These are phyloP conservation scores for Conchocele bisecta DNA, from an alignment of 2,888 invertebrate species.

Conservation along the genomic window DNA sequence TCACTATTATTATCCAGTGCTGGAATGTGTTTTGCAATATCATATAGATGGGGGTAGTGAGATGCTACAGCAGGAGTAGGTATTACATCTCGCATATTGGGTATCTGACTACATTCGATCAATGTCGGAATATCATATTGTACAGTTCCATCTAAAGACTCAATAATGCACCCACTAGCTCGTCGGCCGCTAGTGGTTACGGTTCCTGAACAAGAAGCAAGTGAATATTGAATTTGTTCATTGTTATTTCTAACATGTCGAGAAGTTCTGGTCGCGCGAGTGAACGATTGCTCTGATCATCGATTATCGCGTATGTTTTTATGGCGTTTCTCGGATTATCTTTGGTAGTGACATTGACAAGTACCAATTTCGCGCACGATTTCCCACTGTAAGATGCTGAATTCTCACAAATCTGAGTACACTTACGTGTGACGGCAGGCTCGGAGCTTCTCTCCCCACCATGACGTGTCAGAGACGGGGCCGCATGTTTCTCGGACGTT, in stretches of 20 bases:
- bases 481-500: background rate
- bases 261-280: constrained; percentile 22
- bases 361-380: constrained; percentile 24
- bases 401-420: constrained; percentile 23
- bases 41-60: constrained; percentile 32
- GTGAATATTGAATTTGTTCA: constrained; percentile 9
- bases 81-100: constrained; percentile 41
- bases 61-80: constrained; percentile 41
- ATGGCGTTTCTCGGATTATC: background rate
- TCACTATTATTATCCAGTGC: constrained; percentile 22
- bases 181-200: constrained; percentile 2
- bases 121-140: constrained; percentile 36
- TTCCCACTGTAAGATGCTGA: constrained; percentile 1
- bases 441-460: constrained; percentile 16
- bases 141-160: constrained; percentile 19
- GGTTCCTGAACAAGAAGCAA: constrained; percentile 9
- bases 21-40: constrained; percentile 34
- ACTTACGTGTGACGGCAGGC: no score
- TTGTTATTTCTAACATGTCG: background rate
- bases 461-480: background rate
- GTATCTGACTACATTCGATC: constrained; percentile 51
- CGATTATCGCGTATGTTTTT: constrained; percentile 17
- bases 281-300: constrained; percentile 32
- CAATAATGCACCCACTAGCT: constrained; percentile 19
- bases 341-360: constrained; percentile 5